phyloP scores from a whole-genome alignment of 2,797 vertebrate species.

The Pipistrellus pygmaeus region DNA sequence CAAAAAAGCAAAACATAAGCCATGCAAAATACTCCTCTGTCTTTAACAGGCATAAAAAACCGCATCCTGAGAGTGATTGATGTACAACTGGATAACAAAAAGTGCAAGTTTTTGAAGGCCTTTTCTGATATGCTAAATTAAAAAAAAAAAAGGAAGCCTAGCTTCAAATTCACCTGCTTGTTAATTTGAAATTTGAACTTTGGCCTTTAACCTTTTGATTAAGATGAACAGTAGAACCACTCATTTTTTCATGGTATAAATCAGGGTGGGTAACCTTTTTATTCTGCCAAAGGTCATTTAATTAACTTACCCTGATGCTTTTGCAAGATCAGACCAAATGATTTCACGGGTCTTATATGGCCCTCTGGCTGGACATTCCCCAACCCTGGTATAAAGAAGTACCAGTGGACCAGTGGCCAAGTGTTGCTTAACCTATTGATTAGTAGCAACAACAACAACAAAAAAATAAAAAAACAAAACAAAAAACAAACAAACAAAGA shows the following conservation, averaged over 20 bases:
- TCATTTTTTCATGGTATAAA: neutral
- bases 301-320: no score
- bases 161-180: constrained; percentile 23
- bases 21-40: neutral
- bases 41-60: constrained; percentile 62
- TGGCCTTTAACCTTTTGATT: neutral
- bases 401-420: neutral
- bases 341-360: no score
- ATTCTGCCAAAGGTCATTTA: no score
- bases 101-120: constrained; percentile 12
- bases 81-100: constrained; percentile 3
- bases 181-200: constrained; percentile 46
- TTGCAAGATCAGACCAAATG: no score
- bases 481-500: no score
- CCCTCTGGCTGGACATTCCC: no score
- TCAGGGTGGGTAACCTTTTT: neutral
- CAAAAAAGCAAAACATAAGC: constrained; percentile 58
- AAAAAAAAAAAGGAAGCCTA: neutral
- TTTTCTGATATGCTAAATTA: neutral
- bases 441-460: neutral
- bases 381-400: no score
- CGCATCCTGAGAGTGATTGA: constrained; percentile 45
- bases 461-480: neutral
- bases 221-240: constrained; percentile 1
- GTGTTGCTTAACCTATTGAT: neutral